A percentile compares a stretch with the other conserved stretches of the same genome.
phyloP scores from a whole-genome alignment of 2,797 vertebrate genomes.

The Botia kubotai region DNA sequence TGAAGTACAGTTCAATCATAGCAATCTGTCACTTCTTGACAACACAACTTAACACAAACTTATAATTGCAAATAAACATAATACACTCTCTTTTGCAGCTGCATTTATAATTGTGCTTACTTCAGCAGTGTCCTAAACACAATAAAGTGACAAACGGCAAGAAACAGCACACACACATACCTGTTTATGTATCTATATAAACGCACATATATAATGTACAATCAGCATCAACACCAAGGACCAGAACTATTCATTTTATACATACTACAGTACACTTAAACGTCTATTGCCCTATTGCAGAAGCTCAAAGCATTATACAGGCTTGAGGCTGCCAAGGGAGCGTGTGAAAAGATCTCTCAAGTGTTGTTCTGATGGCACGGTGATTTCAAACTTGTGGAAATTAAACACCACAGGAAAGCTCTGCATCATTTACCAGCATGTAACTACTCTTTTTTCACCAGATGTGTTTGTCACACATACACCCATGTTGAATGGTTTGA shows the following conservation, averaged over 20 bases:
- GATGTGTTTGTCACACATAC: conserved; percentile 10
- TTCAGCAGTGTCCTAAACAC: no score
- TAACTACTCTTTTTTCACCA: background rate
- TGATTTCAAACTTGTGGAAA: conserved; percentile 10
- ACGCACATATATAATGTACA: no score
- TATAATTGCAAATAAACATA: no score
- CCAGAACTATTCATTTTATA: background rate
- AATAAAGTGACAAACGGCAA: no score
- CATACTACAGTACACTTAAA: background rate
- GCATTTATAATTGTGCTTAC: no score
- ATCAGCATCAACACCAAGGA: background rate
- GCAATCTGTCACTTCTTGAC: no score
- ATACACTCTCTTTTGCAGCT: no score
- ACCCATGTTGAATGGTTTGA: conserved; percentile 21
- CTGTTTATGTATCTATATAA: no score
- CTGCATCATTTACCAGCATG: conserved; percentile 24
- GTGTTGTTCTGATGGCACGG: conserved; percentile 1
- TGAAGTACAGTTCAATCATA: no score
- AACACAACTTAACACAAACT: no score
- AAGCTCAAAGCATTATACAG: conserved; percentile 16
- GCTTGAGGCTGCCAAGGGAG: background rate
- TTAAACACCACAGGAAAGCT: conserved; percentile 11
- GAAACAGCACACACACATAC: no score
- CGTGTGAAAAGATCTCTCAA: conserved; percentile 8
- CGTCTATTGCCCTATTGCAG: conserved; percentile 2